phyloP scores from a whole-genome alignment of 1,140 invertebrate species.

The Druon quercuslanigerum region DNA sequence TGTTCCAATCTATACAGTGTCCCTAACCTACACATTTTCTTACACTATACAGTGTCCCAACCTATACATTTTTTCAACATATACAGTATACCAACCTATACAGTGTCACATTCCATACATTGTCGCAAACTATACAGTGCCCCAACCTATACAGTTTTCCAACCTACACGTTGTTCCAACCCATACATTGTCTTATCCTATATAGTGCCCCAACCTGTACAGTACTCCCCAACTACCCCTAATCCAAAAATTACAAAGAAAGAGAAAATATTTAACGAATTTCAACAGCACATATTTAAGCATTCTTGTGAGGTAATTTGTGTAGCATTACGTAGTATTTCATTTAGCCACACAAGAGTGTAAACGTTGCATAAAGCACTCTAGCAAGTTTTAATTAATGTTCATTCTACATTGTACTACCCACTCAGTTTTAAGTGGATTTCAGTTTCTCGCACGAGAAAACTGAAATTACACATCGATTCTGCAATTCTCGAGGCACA shows the following conservation, averaged over 20 bases:
- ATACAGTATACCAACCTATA: too few relatives aligned
- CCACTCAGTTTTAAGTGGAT: slow-evolving; percentile 15
- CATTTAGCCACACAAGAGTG: not conserved
- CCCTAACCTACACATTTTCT: too few relatives aligned
- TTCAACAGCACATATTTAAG: not conserved
- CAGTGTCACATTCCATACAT: too few relatives aligned
- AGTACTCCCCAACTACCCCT: too few relatives aligned
- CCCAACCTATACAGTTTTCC: too few relatives aligned
- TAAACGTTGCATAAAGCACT: slow-evolving; percentile 15
- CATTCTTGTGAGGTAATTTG: not conserved
- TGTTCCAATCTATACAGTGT: too few relatives aligned
- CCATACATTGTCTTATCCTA: too few relatives aligned
- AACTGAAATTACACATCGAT: not conserved
- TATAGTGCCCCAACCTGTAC: too few relatives aligned
- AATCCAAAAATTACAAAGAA: not conserved
- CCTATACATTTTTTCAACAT: too few relatives aligned
- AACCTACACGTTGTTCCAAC: too few relatives aligned
- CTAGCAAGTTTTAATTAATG: slow-evolving; percentile 21
- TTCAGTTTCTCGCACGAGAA: slow-evolving; percentile 11
- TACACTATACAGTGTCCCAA: too few relatives aligned
- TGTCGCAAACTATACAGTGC: too few relatives aligned
- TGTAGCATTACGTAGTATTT: not conserved
- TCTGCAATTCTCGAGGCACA: slow-evolving; percentile 12
- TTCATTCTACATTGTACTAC: slow-evolving; percentile 24
- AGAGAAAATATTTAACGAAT: not conserved